phyloP scores from a whole-genome alignment of 2,797 vertebrate species.

The Vultur gryphus region DNA sequence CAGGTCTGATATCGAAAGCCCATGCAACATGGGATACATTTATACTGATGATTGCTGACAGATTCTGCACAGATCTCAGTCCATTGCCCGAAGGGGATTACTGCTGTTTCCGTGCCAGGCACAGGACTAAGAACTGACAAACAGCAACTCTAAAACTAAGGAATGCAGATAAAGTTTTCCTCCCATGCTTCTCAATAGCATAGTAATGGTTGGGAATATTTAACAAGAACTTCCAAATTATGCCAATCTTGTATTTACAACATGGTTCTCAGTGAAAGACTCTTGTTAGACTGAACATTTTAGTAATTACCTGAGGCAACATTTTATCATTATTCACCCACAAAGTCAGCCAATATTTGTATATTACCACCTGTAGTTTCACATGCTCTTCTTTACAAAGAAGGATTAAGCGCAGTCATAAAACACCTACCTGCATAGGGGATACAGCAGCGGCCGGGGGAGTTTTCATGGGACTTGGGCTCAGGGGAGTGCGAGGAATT shows the following conservation, averaged over 20 bases:
- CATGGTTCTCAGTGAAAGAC: neutral
- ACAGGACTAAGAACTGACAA: neutral
- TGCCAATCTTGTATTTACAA: neutral
- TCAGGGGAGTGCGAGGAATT: constrained; percentile 90
- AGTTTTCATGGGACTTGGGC: constrained; percentile 95
- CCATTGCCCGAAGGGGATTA: neutral
- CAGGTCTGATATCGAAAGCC: neutral
- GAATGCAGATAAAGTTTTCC: neutral
- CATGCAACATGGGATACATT: neutral
- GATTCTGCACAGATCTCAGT: neutral
- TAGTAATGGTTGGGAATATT: neutral
- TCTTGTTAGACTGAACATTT: neutral
- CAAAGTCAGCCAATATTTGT: neutral
- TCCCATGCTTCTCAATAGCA: neutral
- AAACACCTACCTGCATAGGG: constrained; percentile 87
- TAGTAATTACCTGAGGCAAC: neutral
- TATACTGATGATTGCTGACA: neutral
- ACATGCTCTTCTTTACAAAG: neutral
- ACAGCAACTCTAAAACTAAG: neutral
- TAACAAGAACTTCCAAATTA: neutral
- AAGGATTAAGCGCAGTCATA: neutral
- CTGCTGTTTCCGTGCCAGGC: neutral
- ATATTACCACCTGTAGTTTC: neutral
- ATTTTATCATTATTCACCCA: neutral
- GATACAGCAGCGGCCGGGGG: constrained; percentile 93